Conservation (phyloP, 2,797 vertebrate genomes). For the Triplophysa yarkandensis region DNA sequence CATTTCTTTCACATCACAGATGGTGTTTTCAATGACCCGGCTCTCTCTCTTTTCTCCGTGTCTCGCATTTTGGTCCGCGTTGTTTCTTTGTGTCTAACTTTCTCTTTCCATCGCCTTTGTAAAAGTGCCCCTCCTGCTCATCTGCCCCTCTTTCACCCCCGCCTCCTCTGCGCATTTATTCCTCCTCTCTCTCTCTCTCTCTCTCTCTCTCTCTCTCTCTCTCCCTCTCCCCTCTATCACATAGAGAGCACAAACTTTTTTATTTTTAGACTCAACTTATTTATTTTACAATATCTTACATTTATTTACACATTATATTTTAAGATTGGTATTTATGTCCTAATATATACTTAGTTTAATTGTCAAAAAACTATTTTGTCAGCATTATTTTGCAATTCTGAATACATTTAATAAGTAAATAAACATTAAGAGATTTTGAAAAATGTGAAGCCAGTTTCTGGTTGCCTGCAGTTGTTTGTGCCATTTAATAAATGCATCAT, state of each 20-base stretch:
- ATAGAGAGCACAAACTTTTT: too few relatives aligned
- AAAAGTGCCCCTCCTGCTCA: slow-evolving; percentile 72
- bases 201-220: slow-evolving; percentile 15
- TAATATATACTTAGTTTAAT: too few relatives aligned
- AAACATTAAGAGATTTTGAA: background rate
- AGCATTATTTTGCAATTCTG: background rate
- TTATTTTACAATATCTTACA: too few relatives aligned
- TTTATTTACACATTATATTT: too few relatives aligned
- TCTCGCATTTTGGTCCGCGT: slow-evolving; percentile 74
- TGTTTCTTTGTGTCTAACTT: slow-evolving; percentile 80
- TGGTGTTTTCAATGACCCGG: slow-evolving; percentile 79
- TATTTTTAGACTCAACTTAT: background rate
- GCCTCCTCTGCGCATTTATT: slow-evolving; percentile 53
- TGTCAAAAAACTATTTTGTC: too few relatives aligned
- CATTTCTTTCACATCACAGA: slow-evolving; percentile 83
- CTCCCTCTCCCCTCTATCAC: slow-evolving; percentile 1
- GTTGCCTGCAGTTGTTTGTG: slow-evolving; percentile 24
- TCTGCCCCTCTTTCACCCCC: slow-evolving; percentile 70
- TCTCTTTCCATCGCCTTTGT: slow-evolving; percentile 75
- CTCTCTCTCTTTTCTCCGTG: slow-evolving; percentile 68
- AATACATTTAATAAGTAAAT: background rate
- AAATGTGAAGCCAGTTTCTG: slow-evolving; percentile 3
- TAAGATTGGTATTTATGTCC: too few relatives aligned
- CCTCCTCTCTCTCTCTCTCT: slow-evolving; percentile 6
- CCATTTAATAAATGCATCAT: slow-evolving; percentile 35